Evolutionary conservation across 1,140 invertebrate genomes (phyloP).

Genomic region (Latrodectus geometricus): DNA sequence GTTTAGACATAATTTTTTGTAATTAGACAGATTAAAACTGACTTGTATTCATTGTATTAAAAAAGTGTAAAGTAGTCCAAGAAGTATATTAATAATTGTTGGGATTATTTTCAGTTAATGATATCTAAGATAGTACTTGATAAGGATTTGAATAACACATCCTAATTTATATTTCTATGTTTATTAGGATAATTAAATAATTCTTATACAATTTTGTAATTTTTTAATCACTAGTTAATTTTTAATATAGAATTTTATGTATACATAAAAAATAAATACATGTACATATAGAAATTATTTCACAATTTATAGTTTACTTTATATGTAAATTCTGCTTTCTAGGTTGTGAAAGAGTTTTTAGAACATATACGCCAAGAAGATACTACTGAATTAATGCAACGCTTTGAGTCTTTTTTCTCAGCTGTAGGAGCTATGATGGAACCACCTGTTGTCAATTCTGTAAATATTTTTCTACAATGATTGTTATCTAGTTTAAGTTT

Average conservation of each 20-base stretch:
- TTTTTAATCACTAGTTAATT: background rate
- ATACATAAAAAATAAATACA: background rate
- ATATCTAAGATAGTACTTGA: too few relatives aligned
- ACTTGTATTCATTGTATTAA: too few relatives aligned
- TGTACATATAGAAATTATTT: background rate
- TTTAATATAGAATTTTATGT: background rate
- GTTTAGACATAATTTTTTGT: too few relatives aligned
- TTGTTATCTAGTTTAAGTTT: too few relatives aligned
- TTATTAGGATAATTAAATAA: too few relatives aligned
- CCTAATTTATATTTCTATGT: too few relatives aligned
- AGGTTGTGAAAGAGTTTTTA: constrained; percentile 45
- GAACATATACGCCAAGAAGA: constrained; percentile 4
- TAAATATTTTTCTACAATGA: background rate
- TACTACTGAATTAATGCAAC: constrained; percentile 4
- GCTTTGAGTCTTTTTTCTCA: constrained; percentile 37
- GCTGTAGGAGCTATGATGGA: constrained; percentile 46
- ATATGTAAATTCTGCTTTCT: background rate
- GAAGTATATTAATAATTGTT: too few relatives aligned
- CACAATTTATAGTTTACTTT: background rate
- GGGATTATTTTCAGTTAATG: too few relatives aligned
- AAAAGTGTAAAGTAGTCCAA: too few relatives aligned
- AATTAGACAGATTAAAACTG: too few relatives aligned
- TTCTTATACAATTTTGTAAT: too few relatives aligned
- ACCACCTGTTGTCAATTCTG: constrained; percentile 30
- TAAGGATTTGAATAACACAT: too few relatives aligned